Conservation (phyloP, 2,888 invertebrate genomes). For the Zygothrica quintamaculata region DNA sequence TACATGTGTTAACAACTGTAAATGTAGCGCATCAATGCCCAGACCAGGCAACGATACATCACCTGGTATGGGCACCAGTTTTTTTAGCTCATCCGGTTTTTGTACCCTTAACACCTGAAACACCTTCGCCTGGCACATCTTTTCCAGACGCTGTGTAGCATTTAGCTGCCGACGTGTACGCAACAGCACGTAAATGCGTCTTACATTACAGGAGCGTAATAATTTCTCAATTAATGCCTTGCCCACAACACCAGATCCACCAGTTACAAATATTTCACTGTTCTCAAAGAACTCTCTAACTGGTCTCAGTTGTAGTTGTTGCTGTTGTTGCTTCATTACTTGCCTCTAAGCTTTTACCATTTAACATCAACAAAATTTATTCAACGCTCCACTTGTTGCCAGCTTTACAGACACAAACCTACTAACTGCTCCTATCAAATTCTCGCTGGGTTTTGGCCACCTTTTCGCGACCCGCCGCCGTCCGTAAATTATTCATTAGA, state of each 20-base stretch:
- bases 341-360: no score
- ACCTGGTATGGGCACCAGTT: slow-evolving; percentile 75
- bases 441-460: slow-evolving; percentile 15
- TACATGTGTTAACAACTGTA: slow-evolving; percentile 85
- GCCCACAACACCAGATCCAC: slow-evolving; percentile 93
- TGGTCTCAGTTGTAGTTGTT: no score
- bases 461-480: background rate
- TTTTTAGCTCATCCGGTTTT: slow-evolving; percentile 71
- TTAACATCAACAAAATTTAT: no score
- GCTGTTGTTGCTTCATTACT: slow-evolving; percentile 3
- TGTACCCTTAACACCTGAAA: slow-evolving; percentile 68
- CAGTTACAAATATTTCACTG: slow-evolving; percentile 91
- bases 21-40: slow-evolving; percentile 66
- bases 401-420: slow-evolving; percentile 8
- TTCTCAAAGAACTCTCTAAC: slow-evolving; percentile 86
- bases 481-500: slow-evolving; percentile 23
- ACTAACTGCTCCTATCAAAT: slow-evolving; percentile 12
- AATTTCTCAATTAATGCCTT: slow-evolving; percentile 95
- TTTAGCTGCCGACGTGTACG: slow-evolving; percentile 89
- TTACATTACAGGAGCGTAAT: slow-evolving; percentile 91
- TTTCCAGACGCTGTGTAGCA: slow-evolving; percentile 87
- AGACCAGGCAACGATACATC: slow-evolving; percentile 66
- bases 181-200: slow-evolving; percentile 90
- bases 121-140: slow-evolving; percentile 85
- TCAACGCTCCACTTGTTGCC: slow-evolving; percentile 12